These are phyloP conservation scores for Gryon sp. DNA, from an alignment of 1,140 invertebrate species.

Conservation along the genomic window DNA sequence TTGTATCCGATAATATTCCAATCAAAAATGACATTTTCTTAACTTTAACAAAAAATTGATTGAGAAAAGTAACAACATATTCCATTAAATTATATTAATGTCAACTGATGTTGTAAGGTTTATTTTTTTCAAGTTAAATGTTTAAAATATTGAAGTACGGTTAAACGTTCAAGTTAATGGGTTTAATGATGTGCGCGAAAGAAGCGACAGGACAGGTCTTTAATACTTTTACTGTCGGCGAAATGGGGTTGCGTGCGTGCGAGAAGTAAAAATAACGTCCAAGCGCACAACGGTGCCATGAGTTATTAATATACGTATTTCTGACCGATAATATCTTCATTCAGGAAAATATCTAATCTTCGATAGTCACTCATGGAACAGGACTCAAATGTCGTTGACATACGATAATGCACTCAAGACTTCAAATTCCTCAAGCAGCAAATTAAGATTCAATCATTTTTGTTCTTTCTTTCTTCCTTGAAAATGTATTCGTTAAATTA, in stretches of 20 bases:
- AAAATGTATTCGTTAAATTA: too few relatives aligned
- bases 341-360: constrained; percentile 63
- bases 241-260: constrained; percentile 67
- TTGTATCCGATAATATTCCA: too few relatives aligned
- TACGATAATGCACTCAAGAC: too few relatives aligned
- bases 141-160: not conserved
- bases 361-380: not conserved
- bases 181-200: constrained; percentile 47
- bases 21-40: too few relatives aligned
- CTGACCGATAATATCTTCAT: constrained; percentile 68
- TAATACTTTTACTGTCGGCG: constrained; percentile 65
- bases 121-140: too few relatives aligned
- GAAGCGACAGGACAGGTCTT: constrained; percentile 52
- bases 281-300: constrained; percentile 72
- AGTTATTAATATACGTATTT: constrained; percentile 77
- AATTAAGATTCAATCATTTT: not conserved
- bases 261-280: constrained; percentile 71
- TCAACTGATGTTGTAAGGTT: too few relatives aligned
- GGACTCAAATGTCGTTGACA: not conserved
- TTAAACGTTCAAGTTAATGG: too few relatives aligned
- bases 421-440: too few relatives aligned
- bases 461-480: too few relatives aligned
- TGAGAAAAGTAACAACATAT: too few relatives aligned
- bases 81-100: too few relatives aligned
- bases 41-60: too few relatives aligned